phyloP scores from a whole-genome alignment of 2,797 vertebrate species.

The Erethizon dorsatum region DNA sequence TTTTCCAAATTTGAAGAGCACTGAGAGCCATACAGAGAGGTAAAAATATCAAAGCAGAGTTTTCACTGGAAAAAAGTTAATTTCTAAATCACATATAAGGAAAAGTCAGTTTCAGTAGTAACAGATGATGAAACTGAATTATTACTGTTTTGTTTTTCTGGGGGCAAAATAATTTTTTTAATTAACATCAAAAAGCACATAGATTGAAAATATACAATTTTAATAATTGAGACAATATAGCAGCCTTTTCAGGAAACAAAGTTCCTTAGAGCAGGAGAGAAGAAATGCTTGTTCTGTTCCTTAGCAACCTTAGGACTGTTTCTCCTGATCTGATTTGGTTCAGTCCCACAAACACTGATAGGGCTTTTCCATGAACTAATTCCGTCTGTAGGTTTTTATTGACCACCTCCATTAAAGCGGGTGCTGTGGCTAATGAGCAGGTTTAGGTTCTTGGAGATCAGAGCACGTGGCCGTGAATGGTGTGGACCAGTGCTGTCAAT shows the following conservation, averaged over 20 bases:
- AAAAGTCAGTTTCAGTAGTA: slow-evolving; percentile 30
- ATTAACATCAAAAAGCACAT: slow-evolving; percentile 1
- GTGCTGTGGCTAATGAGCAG: not conserved
- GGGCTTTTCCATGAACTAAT: not conserved
- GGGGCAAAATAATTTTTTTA: slow-evolving; percentile 42
- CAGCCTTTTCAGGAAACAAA: slow-evolving; percentile 56
- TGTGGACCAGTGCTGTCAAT: not conserved
- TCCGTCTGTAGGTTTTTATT: not conserved
- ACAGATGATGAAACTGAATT: slow-evolving; percentile 2
- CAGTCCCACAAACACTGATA: not conserved
- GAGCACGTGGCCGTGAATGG: rapidly evolving
- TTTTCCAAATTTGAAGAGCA: not conserved
- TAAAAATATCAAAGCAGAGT: not conserved
- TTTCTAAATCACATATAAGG: not conserved
- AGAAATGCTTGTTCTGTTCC: slow-evolving; percentile 62
- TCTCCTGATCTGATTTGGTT: slow-evolving; percentile 29
- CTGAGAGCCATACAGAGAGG: not conserved
- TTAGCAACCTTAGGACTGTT: slow-evolving; percentile 48
- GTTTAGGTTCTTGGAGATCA: not conserved
- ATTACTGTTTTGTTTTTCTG: slow-evolving; percentile 13
- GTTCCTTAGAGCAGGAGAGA: slow-evolving; percentile 42
- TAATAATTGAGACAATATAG: not conserved
- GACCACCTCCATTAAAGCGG: not conserved
- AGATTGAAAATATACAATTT: not conserved
- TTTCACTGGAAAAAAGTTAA: not conserved